Evolutionary conservation across 2,888 invertebrate species (phyloP).

Genomic region (Diaprepes abbreviatus): DNA sequence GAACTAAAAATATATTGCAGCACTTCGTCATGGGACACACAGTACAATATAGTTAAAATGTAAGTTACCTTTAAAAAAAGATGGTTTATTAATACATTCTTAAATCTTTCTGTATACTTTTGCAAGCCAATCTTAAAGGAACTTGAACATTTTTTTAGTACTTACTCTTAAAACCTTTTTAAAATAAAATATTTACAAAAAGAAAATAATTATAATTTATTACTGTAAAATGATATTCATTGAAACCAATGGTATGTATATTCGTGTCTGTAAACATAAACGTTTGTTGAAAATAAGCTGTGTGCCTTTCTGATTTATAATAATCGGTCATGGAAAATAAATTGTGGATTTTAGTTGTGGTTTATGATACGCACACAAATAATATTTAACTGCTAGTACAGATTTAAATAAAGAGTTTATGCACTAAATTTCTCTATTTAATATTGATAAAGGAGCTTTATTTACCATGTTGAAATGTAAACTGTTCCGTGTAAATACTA

Average conservation of each 20-base stretch:
- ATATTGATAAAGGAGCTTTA: too few species aligned
- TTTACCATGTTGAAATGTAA: too few species aligned
- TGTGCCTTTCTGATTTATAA: not conserved
- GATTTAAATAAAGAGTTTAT: not conserved
- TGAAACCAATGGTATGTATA: not conserved
- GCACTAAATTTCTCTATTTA: not conserved
- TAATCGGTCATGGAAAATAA: not conserved
- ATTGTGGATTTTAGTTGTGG: not conserved
- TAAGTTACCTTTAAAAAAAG: too few species aligned
- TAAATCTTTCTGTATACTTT: too few species aligned
- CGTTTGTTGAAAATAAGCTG: not conserved
- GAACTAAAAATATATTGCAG: too few species aligned
- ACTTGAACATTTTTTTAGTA: too few species aligned
- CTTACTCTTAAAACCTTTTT: too few species aligned
- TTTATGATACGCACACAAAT: not conserved
- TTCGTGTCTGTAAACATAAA: not conserved
- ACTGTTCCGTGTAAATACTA: too few species aligned
- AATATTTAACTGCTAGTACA: not conserved
- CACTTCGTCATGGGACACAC: too few species aligned
- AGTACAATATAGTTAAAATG: too few species aligned
- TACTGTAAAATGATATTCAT: not conserved
- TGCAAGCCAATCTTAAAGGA: too few species aligned
- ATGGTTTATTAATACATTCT: too few species aligned
- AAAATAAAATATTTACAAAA: not conserved
- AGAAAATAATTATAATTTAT: not conserved